Evolutionary conservation across 2,888 invertebrate species (phyloP).

Genomic region (Plebejus argus): DNA sequence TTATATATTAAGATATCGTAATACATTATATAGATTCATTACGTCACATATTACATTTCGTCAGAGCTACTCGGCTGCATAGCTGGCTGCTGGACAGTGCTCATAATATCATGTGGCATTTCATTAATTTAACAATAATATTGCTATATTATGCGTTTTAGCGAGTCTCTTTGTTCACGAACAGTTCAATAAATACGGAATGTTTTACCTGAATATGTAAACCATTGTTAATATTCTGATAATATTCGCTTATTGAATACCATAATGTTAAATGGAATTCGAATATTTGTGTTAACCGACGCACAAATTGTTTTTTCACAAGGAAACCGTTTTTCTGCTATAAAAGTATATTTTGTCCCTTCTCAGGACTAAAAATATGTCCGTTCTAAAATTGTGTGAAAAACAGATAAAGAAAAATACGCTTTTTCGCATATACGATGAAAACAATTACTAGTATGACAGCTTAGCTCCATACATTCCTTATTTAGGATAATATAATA

Average conservation of each 20-base stretch:
- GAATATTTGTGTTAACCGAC: not conserved
- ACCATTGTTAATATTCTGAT: conserved; percentile 36
- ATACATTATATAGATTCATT: not conserved
- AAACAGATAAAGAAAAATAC: too few relatives aligned
- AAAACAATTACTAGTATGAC: too few relatives aligned
- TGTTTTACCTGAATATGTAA: not conserved
- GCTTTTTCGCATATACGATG: too few relatives aligned
- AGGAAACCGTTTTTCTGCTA: not conserved
- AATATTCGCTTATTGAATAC: conserved; percentile 44
- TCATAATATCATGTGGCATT: not conserved
- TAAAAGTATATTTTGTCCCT: too few relatives aligned
- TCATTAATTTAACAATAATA: conserved; percentile 18
- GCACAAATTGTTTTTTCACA: not conserved
- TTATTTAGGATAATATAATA: too few relatives aligned
- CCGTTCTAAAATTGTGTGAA: too few relatives aligned
- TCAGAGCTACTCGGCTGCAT: not conserved
- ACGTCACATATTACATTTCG: not conserved
- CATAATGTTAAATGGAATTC: not conserved
- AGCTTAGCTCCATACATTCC: too few relatives aligned
- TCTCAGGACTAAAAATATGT: too few relatives aligned
- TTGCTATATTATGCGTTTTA: not conserved
- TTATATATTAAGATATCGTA: too few relatives aligned
- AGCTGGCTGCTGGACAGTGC: not conserved
- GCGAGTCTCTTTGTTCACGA: not conserved
- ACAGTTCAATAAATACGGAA: not conserved